Evolutionary conservation across 2,113 vertebrate genomes (phyloP).

Genomic region (Nicator chloris): DNA sequence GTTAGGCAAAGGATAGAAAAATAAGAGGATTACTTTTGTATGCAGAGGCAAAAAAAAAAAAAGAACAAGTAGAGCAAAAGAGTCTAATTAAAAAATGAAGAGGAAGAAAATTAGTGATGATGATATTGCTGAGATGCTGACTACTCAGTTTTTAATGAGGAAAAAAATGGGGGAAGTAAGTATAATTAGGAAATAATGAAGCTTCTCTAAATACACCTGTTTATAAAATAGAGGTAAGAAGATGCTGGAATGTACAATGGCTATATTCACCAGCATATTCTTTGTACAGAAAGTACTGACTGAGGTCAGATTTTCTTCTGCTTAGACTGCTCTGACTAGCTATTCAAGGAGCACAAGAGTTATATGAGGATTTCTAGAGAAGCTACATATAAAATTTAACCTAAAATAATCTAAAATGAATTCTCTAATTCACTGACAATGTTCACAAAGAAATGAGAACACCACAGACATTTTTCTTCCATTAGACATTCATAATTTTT

Average conservation of each 20-base stretch:
- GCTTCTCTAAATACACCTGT: conserved; percentile 21
- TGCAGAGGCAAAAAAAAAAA: background rate
- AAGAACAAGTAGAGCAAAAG: background rate
- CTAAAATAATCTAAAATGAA: background rate
- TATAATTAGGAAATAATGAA: conserved; percentile 33
- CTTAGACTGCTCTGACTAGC: background rate
- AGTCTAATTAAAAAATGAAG: background rate
- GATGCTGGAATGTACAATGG: background rate
- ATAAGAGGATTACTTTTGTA: background rate
- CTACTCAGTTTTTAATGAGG: conserved; percentile 17
- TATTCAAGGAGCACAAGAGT: background rate
- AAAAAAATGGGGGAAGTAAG: background rate
- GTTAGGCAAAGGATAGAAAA: background rate
- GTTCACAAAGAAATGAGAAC: background rate
- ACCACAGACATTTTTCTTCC: background rate
- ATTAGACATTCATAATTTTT: background rate
- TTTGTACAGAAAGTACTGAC: background rate
- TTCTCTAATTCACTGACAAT: background rate
- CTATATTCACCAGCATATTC: background rate
- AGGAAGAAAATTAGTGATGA: conserved; percentile 35
- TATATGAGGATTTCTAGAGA: background rate
- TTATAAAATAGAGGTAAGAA: conserved; percentile 19
- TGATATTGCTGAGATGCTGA: conserved; percentile 21
- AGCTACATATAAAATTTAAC: background rate
- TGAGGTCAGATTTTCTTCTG: background rate